Conservation (phyloP, 2,888 invertebrate species). For the Drosophila prolongata region DNA sequence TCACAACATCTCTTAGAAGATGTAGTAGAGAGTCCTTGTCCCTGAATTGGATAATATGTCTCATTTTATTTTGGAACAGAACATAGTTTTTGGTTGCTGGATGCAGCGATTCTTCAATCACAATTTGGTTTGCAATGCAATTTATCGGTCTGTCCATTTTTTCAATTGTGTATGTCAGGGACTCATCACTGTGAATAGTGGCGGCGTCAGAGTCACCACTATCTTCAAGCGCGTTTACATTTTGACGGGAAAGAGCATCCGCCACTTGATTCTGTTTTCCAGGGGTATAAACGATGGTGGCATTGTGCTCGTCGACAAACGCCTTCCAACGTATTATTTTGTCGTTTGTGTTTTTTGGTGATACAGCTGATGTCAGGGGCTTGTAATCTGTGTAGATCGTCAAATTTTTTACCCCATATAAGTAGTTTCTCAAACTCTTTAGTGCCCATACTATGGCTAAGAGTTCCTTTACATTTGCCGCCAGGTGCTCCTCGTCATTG, state of each 20-base stretch:
- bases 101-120: background rate
- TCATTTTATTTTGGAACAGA: no score
- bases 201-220: background rate
- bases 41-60: background rate
- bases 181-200: background rate
- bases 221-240: background rate
- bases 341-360: no score
- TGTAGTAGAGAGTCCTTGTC: conserved; percentile 1
- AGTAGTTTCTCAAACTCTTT: no score
- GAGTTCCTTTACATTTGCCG: no score
- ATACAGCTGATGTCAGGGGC: no score
- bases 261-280: background rate
- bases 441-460: no score
- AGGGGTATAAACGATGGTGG: no score
- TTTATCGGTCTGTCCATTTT: conserved; percentile 1
- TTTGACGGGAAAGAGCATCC: conserved; percentile 1
- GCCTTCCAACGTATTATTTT: no score
- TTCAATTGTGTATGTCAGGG: background rate
- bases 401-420: no score
- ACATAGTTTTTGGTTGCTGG: background rate
- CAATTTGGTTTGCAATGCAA: background rate
- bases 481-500: no score
- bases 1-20: background rate
- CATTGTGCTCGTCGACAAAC: no score
- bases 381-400: no score